Evolutionary conservation across 2,113 vertebrate species (phyloP).

Genomic region (Stigmatopora argus): DNA sequence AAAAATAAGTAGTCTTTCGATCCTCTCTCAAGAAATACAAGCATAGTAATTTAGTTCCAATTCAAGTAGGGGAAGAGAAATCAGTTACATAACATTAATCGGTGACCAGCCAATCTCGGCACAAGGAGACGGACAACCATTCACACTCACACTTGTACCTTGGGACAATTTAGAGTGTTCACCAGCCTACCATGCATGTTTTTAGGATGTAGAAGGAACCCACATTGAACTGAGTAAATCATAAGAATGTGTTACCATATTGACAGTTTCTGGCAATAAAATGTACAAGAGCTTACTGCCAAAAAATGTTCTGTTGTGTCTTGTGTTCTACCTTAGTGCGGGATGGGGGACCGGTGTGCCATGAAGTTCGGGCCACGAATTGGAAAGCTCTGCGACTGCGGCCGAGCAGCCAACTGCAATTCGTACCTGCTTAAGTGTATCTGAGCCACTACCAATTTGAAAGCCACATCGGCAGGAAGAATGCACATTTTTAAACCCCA

Average conservation of each 20-base stretch:
- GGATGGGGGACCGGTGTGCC: constrained; percentile 69
- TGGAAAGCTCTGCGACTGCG: constrained; percentile 76
- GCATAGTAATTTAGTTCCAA: not conserved
- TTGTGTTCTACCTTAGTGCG: constrained; percentile 49
- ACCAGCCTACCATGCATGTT: too few species aligned
- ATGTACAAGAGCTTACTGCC: not conserved
- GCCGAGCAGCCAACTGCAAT: constrained; percentile 71
- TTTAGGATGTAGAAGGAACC: too few species aligned
- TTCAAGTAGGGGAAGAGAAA: constrained; percentile 15
- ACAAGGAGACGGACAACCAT: too few species aligned
- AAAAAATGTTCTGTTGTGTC: not conserved
- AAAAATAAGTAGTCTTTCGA: constrained; percentile 2
- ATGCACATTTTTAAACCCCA: not conserved
- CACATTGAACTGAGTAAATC: not conserved
- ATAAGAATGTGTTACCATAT: not conserved
- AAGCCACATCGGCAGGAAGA: not conserved
- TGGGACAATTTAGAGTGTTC: too few species aligned
- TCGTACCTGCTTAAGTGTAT: constrained; percentile 76
- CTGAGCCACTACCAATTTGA: constrained; percentile 27
- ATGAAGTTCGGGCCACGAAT: constrained; percentile 73
- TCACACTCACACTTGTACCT: too few species aligned
- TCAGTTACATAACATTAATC: constrained; percentile 3
- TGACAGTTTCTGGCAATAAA: not conserved
- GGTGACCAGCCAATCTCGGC: too few species aligned
- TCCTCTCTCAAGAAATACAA: constrained; percentile 13